phyloP scores from a whole-genome alignment of 2,113 vertebrate species.

The Eudyptes chrysolophus region DNA sequence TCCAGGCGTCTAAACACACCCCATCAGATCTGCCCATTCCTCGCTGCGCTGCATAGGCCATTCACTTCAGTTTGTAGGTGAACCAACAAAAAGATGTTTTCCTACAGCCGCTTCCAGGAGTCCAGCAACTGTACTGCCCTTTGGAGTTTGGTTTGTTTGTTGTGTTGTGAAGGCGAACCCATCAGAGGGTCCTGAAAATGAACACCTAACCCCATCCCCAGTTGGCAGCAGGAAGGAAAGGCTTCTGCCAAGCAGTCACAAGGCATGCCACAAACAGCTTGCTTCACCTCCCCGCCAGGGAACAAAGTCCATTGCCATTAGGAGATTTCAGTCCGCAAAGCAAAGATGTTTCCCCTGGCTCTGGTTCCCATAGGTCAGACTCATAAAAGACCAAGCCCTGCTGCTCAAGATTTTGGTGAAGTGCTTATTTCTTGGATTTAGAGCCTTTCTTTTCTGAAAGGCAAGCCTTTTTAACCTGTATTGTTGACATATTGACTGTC shows the following conservation, averaged over 20 bases:
- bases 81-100: not conserved
- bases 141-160: not conserved
- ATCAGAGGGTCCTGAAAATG: not conserved
- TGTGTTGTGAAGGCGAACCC: not conserved
- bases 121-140: not conserved
- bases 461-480: not conserved
- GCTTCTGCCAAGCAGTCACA: conserved; percentile 2
- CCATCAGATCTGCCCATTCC: not conserved
- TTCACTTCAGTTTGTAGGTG: not conserved
- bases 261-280: not conserved
- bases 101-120: not conserved
- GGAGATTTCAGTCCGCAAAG: not conserved
- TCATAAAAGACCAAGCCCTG: not conserved
- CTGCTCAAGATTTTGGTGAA: not conserved
- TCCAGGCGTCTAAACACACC: not conserved
- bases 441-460: not conserved
- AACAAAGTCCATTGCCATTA: not conserved
- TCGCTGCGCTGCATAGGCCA: rapidly evolving
- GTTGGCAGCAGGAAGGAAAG: not conserved
- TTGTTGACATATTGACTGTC: not conserved
- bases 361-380: not conserved
- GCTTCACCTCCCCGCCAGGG: not conserved
- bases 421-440: not conserved
- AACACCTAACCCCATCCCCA: not conserved
- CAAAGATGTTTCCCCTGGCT: not conserved